Percentiles rank a stretch among this genome's conserved stretches.
These are phyloP conservation scores for Ctenochaetus hawaiiensis DNA, from an alignment of 2,797 vertebrate genomes.

Conservation along the genomic window DNA sequence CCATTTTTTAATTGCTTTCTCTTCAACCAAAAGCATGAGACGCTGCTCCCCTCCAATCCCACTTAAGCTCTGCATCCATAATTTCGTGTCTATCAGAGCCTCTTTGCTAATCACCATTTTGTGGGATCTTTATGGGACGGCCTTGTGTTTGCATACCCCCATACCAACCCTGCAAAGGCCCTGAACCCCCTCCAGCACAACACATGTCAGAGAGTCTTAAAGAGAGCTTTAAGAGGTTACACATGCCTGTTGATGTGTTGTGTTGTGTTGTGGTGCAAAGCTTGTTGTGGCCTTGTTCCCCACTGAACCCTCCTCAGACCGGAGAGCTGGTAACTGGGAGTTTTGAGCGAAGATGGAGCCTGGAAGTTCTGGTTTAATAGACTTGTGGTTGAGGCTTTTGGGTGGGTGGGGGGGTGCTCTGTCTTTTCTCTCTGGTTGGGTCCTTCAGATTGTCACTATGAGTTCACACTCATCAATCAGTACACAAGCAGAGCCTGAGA, in stretches of 20 bases:
- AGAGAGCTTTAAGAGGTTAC: slow-evolving; percentile 69
- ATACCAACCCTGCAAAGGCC: slow-evolving; percentile 47
- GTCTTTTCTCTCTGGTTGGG: slow-evolving; percentile 72
- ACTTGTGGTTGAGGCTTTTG: slow-evolving; percentile 55
- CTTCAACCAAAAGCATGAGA: slow-evolving; percentile 33
- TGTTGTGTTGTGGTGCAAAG: slow-evolving; percentile 68
- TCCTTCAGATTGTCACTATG: slow-evolving; percentile 65
- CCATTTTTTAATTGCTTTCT: slow-evolving; percentile 39
- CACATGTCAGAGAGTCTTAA: slow-evolving; percentile 72
- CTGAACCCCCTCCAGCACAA: slow-evolving; percentile 65
- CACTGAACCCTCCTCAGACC: slow-evolving; percentile 40
- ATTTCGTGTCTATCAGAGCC: slow-evolving; percentile 45
- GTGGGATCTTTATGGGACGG: slow-evolving; percentile 60
- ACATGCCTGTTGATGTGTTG: slow-evolving; percentile 70
- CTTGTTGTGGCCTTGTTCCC: slow-evolving; percentile 77
- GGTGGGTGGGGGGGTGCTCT: slow-evolving; percentile 31
- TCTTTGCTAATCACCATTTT: slow-evolving; percentile 60
- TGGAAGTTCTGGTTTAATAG: slow-evolving; percentile 65
- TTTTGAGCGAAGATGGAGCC: slow-evolving; percentile 51
- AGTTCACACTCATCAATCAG: slow-evolving; percentile 76
- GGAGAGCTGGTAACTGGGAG: slow-evolving; percentile 50
- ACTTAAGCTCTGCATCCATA: slow-evolving; percentile 31
- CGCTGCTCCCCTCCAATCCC: slow-evolving; percentile 5
- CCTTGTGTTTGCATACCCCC: slow-evolving; percentile 44
- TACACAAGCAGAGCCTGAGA: slow-evolving; percentile 29